Percentiles rank a stretch among this genome's conserved stretches.
phyloP scores from a whole-genome alignment of 2,888 invertebrate species.

The Subacronicta megacephala region DNA sequence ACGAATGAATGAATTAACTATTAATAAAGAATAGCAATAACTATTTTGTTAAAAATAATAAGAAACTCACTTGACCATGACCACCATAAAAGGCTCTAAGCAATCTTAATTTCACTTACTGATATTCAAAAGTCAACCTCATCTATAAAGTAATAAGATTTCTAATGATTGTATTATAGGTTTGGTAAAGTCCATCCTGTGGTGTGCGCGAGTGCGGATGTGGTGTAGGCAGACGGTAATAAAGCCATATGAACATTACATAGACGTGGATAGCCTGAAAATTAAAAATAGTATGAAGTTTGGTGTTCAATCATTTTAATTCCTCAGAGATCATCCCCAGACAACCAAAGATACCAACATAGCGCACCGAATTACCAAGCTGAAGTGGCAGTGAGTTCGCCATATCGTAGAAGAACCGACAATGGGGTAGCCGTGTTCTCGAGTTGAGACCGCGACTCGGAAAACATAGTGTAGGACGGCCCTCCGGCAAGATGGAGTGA shows the following conservation, averaged over 20 bases:
- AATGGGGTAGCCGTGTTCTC: no score
- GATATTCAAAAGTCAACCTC: constrained; percentile 36
- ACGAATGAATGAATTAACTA: no score
- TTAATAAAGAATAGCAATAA: background rate
- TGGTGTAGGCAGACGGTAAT: constrained; percentile 67
- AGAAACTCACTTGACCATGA: constrained; percentile 67
- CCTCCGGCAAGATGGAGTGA: no score
- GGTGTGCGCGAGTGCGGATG: constrained; percentile 80
- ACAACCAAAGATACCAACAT: no score
- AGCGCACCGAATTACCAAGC: no score
- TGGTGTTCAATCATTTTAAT: no score
- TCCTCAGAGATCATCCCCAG: no score
- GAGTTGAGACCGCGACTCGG: no score
- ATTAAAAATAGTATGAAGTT: no score
- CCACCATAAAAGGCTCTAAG: constrained; percentile 57
- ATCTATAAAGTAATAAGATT: constrained; percentile 24
- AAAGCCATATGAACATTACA: constrained; percentile 58
- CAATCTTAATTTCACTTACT: constrained; percentile 4
- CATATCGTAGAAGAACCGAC: no score
- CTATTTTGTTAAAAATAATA: constrained; percentile 51
- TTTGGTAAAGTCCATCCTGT: constrained; percentile 75
- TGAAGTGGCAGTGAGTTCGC: no score
- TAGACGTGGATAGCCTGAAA: constrained; percentile 58
- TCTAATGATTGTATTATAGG: constrained; percentile 5
- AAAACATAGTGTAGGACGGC: no score